Percentiles rank a stretch among this genome's conserved stretches.
phyloP scores from a whole-genome alignment of 2,113 vertebrate species.

The Thamnophis sirtalis region DNA sequence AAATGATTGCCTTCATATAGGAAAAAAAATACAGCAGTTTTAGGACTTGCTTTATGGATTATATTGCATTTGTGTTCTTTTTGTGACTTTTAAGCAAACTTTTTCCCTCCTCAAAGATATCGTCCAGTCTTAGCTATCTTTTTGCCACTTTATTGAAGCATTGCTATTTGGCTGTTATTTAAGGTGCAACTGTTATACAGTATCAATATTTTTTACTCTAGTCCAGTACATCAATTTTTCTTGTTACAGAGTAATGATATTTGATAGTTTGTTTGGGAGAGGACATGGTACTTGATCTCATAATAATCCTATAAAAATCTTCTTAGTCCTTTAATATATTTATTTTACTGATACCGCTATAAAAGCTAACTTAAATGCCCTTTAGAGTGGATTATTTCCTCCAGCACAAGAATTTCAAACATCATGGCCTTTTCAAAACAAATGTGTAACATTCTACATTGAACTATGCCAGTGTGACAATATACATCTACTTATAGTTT shows the following conservation, averaged over 20 bases:
- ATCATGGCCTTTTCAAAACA: not conserved
- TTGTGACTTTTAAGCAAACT: not conserved
- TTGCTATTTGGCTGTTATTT: not conserved
- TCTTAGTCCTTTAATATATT: not conserved
- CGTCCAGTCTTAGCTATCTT: not conserved
- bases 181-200: not conserved
- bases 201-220: not conserved
- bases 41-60: not conserved
- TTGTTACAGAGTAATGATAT: not conserved
- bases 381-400: conserved; percentile 16
- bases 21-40: not conserved
- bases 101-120: not conserved
- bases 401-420: conserved; percentile 2
- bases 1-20: not conserved
- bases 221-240: not conserved
- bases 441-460: not conserved
- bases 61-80: not conserved
- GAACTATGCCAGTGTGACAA: not conserved
- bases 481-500: not conserved
- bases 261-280: not conserved
- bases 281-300: not conserved
- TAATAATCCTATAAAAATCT: not conserved
- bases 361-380: not conserved
- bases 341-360: not conserved
- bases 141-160: not conserved